A percentile compares a stretch with the other conserved stretches of the same genome.
These are phyloP conservation scores for Pterocles burchelli DNA, from an alignment of 2,113 vertebrate species.

Conservation along the genomic window DNA sequence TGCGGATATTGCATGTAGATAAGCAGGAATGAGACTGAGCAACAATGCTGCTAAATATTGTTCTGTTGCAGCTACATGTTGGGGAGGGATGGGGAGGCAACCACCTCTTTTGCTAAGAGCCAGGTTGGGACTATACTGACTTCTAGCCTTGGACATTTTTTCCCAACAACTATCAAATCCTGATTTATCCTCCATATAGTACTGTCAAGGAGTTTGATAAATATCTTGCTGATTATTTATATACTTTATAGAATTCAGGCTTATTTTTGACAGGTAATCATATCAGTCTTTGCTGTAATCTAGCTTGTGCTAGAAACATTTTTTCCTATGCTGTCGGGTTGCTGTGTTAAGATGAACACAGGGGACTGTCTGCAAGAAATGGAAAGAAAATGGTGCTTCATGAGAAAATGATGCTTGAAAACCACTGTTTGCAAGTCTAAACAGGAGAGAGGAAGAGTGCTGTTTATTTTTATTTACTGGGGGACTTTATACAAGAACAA, in stretches of 20 bases:
- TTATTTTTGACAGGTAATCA: slow-evolving; percentile 54
- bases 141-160: slow-evolving; percentile 29
- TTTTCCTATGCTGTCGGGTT: neutral
- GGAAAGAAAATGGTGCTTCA: neutral
- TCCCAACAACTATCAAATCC: slow-evolving; percentile 25
- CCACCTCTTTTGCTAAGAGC: neutral
- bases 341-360: neutral
- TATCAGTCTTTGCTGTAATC: neutral
- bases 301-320: neutral
- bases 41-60: neutral
- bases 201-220: slow-evolving; percentile 39
- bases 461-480: neutral
- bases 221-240: slow-evolving; percentile 54
- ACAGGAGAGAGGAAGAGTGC: neutral
- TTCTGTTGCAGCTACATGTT: neutral
- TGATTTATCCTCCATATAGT: neutral
- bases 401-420: neutral
- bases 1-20: neutral
- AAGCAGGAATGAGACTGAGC: neutral
- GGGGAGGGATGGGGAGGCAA: neutral
- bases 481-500: neutral
- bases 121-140: neutral
- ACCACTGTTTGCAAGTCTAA: neutral
- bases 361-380: neutral
- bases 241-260: slow-evolving; percentile 11